Evolutionary conservation across 2,797 vertebrate species (phyloP), one percentile per base, ranked within the genome.

Genomic region (Morelia viridis): DNA sequence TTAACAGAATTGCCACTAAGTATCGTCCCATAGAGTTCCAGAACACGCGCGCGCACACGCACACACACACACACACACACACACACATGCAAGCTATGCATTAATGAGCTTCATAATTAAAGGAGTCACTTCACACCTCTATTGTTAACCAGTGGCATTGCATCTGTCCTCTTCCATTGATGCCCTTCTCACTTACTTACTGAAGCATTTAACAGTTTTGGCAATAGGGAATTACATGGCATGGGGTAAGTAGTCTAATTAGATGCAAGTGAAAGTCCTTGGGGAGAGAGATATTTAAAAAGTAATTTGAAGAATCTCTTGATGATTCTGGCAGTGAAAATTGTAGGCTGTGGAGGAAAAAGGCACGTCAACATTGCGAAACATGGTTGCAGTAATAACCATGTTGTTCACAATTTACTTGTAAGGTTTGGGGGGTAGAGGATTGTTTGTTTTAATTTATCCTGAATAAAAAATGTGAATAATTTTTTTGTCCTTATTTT

Each of bases 111-210:
- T 96, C 96, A 94, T 98, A 98, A 98, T 98, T 97, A 97, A 91
- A 96, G 97, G 96, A 97, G 97, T 97, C 96, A 97, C 97, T 98
- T 98, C 97, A 98, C 98, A 98, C 98, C 97, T 98, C 97, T 96
- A 96, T 98, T 97, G 97, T 97, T 97, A 97, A 96, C 93, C 95
- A 96, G 90, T 97, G 96, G 97, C 98, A 98, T 97, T 97, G 97
- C 98, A 98, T 98, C 98, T 98, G 98, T 98, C 97, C 97, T 96
- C 94, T 95, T 97, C 96, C 94, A 94, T 96, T 97, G 97, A 95
- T 97, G 96, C 96, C 96, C 97, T 97, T 96, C 95, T 96, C 96
- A 90, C 92, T 96, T 96, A 96, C 96, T 97, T 96, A 97, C 94
- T 97, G 97, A 97, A 98, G 96, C 97, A 97, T 98, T 98, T 98